These are phyloP conservation scores for Eurypyga helias DNA, from an alignment of 2,113 vertebrate species.

Conservation along the genomic window DNA sequence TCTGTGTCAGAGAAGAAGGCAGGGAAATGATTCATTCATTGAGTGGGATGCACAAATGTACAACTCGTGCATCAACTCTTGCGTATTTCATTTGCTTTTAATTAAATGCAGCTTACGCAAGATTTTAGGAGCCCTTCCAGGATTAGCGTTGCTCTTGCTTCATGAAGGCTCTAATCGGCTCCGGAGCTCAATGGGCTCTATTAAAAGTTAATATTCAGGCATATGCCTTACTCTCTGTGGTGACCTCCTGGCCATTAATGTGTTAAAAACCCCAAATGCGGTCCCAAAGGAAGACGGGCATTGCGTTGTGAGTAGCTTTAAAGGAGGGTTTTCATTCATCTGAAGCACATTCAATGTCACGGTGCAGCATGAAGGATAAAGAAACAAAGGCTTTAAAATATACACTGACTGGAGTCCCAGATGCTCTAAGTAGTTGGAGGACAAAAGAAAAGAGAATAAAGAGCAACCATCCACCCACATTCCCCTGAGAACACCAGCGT, in stretches of 20 bases:
- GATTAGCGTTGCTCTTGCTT: not conserved
- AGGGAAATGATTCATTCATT: conserved; percentile 66
- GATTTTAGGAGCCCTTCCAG: conserved; percentile 19
- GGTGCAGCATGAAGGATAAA: not conserved
- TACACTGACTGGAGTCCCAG: not conserved
- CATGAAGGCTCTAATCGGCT: not conserved
- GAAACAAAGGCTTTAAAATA: conserved; percentile 23
- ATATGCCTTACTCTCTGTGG: not conserved
- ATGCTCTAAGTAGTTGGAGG: not conserved
- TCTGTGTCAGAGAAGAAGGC: conserved; percentile 28
- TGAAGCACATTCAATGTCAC: not conserved
- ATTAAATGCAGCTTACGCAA: conserved; percentile 61
- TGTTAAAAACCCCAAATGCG: conserved; percentile 21
- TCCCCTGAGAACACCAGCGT: not conserved
- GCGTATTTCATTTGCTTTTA: conserved; percentile 42
- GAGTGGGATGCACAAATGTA: conserved; percentile 62
- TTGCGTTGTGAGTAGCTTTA: not conserved
- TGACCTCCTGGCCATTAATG: conserved; percentile 41
- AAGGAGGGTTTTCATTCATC: conserved; percentile 14
- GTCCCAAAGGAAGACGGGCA: conserved; percentile 23
- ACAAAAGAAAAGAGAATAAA: not conserved
- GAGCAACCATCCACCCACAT: not conserved
- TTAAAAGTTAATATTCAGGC: conserved; percentile 22
- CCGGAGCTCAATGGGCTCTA: not conserved
- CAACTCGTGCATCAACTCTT: conserved; percentile 33